These are phyloP conservation scores for Enteromius afrohamiltoni DNA, from an alignment of 2,797 vertebrate genomes.

Conservation along the genomic window DNA sequence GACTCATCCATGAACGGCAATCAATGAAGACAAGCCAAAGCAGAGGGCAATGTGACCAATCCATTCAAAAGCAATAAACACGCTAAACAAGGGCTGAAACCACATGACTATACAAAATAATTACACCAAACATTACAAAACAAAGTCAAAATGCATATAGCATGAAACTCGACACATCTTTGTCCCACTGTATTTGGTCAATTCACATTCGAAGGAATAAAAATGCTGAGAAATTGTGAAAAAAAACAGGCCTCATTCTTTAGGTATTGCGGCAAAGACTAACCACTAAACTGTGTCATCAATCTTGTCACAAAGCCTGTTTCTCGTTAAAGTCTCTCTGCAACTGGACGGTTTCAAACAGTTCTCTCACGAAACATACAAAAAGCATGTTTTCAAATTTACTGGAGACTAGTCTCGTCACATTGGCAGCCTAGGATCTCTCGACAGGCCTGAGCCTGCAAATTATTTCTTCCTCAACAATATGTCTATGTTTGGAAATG, in stretches of 20 bases:
- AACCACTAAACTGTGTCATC: slow-evolving; percentile 31
- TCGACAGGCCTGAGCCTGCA: slow-evolving; percentile 47
- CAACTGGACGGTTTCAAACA: neutral
- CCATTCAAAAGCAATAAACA: neutral
- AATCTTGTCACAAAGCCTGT: slow-evolving; percentile 11
- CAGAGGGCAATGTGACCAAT: neutral
- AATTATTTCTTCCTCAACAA: slow-evolving; percentile 30
- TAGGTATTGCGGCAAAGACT: slow-evolving; percentile 17
- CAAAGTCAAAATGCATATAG: neutral
- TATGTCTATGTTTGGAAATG: neutral
- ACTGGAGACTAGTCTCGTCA: neutral
- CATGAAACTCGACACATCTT: neutral
- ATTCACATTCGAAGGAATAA: neutral
- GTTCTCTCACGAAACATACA: neutral
- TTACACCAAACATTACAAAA: neutral
- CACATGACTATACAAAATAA: neutral
- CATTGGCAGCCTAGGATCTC: slow-evolving; percentile 19
- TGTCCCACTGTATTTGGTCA: neutral
- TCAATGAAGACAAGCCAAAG: neutral
- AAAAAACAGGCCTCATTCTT: slow-evolving; percentile 21
- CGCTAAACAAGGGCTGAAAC: neutral
- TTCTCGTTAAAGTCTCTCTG: neutral
- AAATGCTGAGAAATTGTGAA: neutral
- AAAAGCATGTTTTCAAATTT: neutral
- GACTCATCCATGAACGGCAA: slow-evolving; percentile 10